Conservation (phyloP, 2,797 vertebrate genomes). For the Decapterus maruadsi region DNA sequence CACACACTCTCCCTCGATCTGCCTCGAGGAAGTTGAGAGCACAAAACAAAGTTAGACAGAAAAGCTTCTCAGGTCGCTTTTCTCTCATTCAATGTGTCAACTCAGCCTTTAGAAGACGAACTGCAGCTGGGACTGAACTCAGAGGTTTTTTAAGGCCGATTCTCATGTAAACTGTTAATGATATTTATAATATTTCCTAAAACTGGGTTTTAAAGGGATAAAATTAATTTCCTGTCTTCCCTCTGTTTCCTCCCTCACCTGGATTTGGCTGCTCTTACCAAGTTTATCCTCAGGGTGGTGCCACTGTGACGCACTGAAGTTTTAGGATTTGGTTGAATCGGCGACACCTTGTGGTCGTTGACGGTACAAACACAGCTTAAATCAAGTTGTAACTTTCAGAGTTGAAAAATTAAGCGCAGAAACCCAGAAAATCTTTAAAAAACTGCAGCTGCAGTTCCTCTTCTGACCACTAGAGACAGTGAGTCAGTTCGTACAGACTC, state of each 20-base stretch:
- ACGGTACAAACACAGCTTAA: background rate
- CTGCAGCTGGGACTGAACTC: background rate
- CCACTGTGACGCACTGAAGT: background rate
- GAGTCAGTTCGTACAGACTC: too few species aligned
- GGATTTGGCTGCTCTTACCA: background rate
- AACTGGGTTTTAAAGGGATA: background rate
- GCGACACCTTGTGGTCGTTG: too few species aligned
- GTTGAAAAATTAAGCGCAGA: too few species aligned
- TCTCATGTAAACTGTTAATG: background rate
- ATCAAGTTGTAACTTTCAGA: too few species aligned
- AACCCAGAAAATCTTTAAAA: too few species aligned
- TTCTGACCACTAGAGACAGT: too few species aligned
- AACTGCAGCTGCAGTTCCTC: too few species aligned
- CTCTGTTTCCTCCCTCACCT: too few species aligned
- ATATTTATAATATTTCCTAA: background rate
- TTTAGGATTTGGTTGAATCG: too few species aligned
- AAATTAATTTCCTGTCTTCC: background rate
- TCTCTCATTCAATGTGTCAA: background rate
- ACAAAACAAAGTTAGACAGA: constrained; percentile 28
- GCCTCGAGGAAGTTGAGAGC: constrained; percentile 28
- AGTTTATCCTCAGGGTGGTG: background rate
- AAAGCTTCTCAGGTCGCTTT: constrained; percentile 6
- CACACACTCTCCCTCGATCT: background rate
- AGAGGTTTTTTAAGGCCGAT: background rate
- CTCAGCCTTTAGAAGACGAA: constrained; percentile 27